Evolutionary conservation across 1,140 invertebrate species (phyloP).

Genomic region (Drosophila melanica): DNA sequence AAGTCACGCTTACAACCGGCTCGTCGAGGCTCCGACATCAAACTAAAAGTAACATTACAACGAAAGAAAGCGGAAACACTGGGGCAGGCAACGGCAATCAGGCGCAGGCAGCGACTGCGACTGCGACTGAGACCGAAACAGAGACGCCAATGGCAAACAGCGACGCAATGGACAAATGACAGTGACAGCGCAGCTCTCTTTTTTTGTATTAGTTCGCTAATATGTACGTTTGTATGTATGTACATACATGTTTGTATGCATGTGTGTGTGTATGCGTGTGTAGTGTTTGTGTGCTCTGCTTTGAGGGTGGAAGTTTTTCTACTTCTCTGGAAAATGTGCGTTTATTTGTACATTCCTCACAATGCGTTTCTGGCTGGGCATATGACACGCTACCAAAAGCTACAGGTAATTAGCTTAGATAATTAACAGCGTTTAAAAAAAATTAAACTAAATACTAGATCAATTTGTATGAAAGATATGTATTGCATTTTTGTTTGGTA

Average conservation of each 20-base stretch:
- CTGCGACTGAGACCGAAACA: constrained; percentile 35
- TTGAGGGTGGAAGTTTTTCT: constrained; percentile 82
- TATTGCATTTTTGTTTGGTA: too few relatives aligned
- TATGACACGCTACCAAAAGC: constrained; percentile 49
- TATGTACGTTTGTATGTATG: constrained; percentile 35
- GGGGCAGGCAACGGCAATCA: constrained; percentile 71
- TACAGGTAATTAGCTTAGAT: constrained; percentile 16
- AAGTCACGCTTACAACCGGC: constrained; percentile 79
- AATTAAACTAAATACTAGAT: too few relatives aligned
- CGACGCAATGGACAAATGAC: constrained; percentile 63
- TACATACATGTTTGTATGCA: constrained; percentile 9
- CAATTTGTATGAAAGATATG: too few relatives aligned
- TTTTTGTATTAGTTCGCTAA: constrained; percentile 71
- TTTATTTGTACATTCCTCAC: constrained; percentile 76
- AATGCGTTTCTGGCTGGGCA: constrained; percentile 60
- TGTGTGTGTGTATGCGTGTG: constrained; percentile 19
- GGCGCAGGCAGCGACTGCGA: constrained; percentile 64
- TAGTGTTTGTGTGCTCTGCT: constrained; percentile 59
- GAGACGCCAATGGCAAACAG: constrained; percentile 25
- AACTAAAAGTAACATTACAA: constrained; percentile 83
- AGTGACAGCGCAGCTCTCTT: constrained; percentile 69
- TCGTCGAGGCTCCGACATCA: constrained; percentile 76
- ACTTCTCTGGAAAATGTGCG: constrained; percentile 82
- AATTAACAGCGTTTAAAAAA: neutral
- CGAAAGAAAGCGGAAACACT: constrained; percentile 82